phyloP scores from a whole-genome alignment of 2,113 vertebrate species.

The Capricornis sumatraensis region DNA sequence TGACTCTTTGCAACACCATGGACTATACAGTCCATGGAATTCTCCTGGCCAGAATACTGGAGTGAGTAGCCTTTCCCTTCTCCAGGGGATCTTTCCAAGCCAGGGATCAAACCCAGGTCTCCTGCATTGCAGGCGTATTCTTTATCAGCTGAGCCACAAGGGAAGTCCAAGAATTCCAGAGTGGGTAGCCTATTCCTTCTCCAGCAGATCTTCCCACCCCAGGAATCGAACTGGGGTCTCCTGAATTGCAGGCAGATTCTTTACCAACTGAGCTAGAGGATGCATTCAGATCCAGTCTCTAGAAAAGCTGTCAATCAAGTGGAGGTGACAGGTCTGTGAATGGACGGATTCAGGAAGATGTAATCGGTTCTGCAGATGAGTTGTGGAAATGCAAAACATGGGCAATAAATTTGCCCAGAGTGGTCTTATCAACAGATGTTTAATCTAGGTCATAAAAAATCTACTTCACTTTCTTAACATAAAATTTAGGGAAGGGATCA shows the following conservation, averaged over 20 bases:
- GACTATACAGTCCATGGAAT: not conserved
- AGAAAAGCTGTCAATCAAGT: not conserved
- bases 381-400: not conserved
- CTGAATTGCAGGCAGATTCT: accelerated
- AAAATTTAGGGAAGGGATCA: not conserved
- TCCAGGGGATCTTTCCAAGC: not conserved
- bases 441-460: not conserved
- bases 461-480: not conserved
- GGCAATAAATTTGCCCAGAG: not conserved
- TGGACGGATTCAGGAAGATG: not conserved
- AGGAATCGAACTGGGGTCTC: accelerated
- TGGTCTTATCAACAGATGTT: not conserved
- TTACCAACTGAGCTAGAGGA: not conserved
- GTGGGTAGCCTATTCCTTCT: not conserved
- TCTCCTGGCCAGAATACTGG: not conserved
- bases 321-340: not conserved
- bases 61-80: not conserved
- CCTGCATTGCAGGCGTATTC: accelerated
- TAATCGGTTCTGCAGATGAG: not conserved
- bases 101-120: not conserved
- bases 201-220: not conserved
- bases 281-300: not conserved
- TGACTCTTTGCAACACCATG: not conserved
- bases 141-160: not conserved
- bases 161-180: not conserved